Conservation (phyloP, 2,888 invertebrate genomes). For the Falcaria lacertinaria region DNA sequence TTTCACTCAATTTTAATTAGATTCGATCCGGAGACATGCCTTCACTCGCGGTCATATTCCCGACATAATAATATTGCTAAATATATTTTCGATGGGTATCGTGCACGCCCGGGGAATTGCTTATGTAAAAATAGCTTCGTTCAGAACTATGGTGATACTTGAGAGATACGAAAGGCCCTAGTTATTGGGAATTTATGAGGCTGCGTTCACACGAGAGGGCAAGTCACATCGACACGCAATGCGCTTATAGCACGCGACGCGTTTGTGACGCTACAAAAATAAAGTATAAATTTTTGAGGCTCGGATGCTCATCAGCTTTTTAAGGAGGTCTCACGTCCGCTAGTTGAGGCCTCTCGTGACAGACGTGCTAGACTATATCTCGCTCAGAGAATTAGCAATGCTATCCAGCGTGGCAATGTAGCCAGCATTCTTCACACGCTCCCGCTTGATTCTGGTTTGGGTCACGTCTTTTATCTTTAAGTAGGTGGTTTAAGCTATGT, state of each 20-base stretch:
- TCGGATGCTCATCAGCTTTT: too few species aligned
- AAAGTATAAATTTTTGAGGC: too few species aligned
- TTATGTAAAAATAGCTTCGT: background rate
- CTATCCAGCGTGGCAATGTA: too few species aligned
- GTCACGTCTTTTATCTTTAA: too few species aligned
- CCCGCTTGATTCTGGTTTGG: too few species aligned
- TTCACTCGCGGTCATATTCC: background rate
- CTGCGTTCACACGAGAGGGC: background rate
- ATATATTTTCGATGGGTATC: background rate
- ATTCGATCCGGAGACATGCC: background rate
- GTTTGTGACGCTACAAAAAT: too few species aligned
- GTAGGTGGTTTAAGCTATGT: too few species aligned
- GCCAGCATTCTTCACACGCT: too few species aligned
- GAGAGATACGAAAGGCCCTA: background rate
- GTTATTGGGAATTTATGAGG: background rate
- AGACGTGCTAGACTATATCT: too few species aligned
- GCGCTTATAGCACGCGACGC: background rate
- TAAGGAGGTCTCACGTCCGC: too few species aligned
- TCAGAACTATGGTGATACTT: background rate
- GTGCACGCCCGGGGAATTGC: background rate
- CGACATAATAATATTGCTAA: background rate
- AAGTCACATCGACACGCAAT: background rate
- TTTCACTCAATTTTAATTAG: conserved; percentile 1
- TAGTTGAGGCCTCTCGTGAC: too few species aligned
- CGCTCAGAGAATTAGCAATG: too few species aligned